Evolutionary conservation across 2,797 vertebrate genomes (phyloP).

Genomic region (Cirrhinus molitorella): DNA sequence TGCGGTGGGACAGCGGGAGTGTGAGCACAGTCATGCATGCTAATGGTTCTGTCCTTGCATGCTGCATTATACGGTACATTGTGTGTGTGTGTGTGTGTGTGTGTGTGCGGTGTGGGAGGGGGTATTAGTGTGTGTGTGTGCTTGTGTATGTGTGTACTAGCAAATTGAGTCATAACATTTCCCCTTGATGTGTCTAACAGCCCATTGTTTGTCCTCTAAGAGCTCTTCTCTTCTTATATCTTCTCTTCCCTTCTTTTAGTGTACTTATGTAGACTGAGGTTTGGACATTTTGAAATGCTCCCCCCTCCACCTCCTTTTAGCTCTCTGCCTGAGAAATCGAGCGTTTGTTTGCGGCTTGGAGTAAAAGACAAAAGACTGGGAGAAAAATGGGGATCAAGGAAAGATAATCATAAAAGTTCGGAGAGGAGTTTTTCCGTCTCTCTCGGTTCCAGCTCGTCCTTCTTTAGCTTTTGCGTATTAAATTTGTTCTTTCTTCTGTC

Average conservation of each 20-base stretch:
- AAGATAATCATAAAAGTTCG: constrained; percentile 14
- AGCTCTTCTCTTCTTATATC: not conserved
- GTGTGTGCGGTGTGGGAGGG: constrained; percentile 56
- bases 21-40: constrained; percentile 60
- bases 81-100: constrained; percentile 60
- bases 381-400: not conserved
- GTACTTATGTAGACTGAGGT: too few species aligned
- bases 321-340: too few species aligned
- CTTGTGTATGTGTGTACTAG: constrained; percentile 75
- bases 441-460: not conserved
- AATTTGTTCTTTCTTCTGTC: constrained; percentile 40
- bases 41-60: constrained; percentile 67
- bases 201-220: constrained; percentile 50
- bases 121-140: constrained; percentile 56
- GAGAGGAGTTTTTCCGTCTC: not conserved
- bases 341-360: not conserved
- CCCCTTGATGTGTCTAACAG: constrained; percentile 73
- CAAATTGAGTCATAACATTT: constrained; percentile 77
- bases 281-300: too few species aligned
- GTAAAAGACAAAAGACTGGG: constrained; percentile 10
- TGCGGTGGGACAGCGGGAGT: constrained; percentile 58
- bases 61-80: constrained; percentile 48
- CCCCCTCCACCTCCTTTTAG: too few species aligned
- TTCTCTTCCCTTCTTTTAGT: not conserved
- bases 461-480: constrained; percentile 39